phyloP scores from a whole-genome alignment of 2,888 invertebrate species.

The Cataglyphis altisquamis region DNA sequence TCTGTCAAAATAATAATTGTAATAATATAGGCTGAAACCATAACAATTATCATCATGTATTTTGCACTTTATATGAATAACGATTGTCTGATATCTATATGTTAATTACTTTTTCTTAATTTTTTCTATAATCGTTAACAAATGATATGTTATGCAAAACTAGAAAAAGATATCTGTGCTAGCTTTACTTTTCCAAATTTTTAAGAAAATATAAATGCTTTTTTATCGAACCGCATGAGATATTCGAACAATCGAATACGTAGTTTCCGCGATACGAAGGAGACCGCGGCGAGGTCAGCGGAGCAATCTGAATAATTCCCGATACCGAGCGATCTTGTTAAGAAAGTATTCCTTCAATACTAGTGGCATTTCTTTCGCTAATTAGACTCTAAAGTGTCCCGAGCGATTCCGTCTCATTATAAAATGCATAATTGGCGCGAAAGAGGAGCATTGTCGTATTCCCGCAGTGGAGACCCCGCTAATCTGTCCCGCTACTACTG shows the following conservation, averaged over 20 bases:
- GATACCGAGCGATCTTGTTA: constrained; percentile 79
- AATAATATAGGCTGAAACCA: background rate
- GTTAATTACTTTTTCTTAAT: constrained; percentile 36
- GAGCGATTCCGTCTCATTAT: constrained; percentile 72
- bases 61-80: constrained; percentile 27
- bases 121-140: constrained; percentile 49
- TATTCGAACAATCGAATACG: constrained; percentile 36
- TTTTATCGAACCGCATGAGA: constrained; percentile 42
- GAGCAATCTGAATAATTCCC: constrained; percentile 73
- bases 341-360: constrained; percentile 76
- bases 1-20: no score
- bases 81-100: background rate
- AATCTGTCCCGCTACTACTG: constrained; percentile 66
- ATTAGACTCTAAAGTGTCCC: constrained; percentile 78
- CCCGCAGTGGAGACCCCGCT: constrained; percentile 51
- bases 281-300: constrained; percentile 64
- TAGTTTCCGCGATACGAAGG: constrained; percentile 43
- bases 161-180: background rate
- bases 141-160: constrained; percentile 14
- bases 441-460: constrained; percentile 67
- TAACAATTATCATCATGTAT: constrained; percentile 5
- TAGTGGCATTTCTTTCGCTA: constrained; percentile 75
- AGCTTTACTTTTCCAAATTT: constrained; percentile 18
- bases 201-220: constrained; percentile 55
- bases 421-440: constrained; percentile 77